Evolutionary conservation across 1,140 invertebrate species (phyloP).

Genomic region (Bombus difficillimus): DNA sequence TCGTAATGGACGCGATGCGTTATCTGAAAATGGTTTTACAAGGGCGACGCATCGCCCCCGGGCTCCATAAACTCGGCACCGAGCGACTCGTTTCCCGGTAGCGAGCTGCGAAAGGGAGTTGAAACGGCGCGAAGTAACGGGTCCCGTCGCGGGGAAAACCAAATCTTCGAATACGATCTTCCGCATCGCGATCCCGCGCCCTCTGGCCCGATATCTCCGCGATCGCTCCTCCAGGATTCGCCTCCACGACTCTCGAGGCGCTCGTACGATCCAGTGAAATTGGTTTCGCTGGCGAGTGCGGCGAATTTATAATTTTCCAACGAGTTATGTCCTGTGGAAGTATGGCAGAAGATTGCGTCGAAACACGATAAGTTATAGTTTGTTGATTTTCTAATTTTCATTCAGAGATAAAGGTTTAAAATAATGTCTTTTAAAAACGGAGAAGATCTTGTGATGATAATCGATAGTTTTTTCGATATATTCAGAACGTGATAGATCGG

Average conservation of each 20-base stretch:
- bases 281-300: constrained; percentile 56
- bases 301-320: constrained; percentile 21
- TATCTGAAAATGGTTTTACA: constrained; percentile 82
- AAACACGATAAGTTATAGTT: not conserved
- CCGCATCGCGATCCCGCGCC: constrained; percentile 34
- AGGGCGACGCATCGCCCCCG: constrained; percentile 81
- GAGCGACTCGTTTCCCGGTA: constrained; percentile 56
- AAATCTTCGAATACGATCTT: constrained; percentile 74
- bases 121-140: constrained; percentile 51
- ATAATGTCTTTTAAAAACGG: not conserved
- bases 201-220: constrained; percentile 58
- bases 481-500: no score
- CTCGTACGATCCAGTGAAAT: constrained; percentile 64
- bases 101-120: constrained; percentile 45
- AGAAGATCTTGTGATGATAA: not conserved
- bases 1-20: constrained; percentile 75
- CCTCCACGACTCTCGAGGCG: constrained; percentile 73
- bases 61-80: constrained; percentile 79
- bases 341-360: no score
- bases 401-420: no score
- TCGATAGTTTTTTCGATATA: no score
- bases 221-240: constrained; percentile 76
- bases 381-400: not conserved
- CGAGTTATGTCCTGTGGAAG: not conserved
- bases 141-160: constrained; percentile 62